Evolutionary conservation across 2,113 vertebrate species (phyloP), one percentile per base, ranked within the genome.

Genomic region (Lophochroa leadbeateri): DNA sequence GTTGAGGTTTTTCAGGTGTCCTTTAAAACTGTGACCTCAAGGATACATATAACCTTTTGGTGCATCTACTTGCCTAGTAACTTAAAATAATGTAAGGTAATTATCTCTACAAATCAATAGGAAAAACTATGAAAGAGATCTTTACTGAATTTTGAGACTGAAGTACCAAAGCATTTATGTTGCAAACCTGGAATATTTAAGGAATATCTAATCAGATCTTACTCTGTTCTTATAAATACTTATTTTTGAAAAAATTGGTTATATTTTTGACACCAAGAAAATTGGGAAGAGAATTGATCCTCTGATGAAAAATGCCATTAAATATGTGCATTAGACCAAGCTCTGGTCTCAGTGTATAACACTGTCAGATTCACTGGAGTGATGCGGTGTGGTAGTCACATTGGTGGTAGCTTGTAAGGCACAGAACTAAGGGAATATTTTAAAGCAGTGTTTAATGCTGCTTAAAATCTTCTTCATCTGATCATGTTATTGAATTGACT

Each of bases 11-110:
- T 70, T 64, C 85, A 80, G 75, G 86, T 94, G 67, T 86, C 69
- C 52, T 96, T 96, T 86, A 79, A 70, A 63, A 72, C 53, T 31
- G 28, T 85, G 75, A 91, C 75, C 88, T 74, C 71, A 76, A 84
- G 58, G 88, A 44, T 58, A 19, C 16, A 3, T 24, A n/a, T 15
- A 95, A 87, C 68, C 39, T 92, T 86, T 77, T 39, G 9, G 35
- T 78, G 2, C 28, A 21, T 53, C 33, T 88, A 20, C 53, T 84
- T 82, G 12, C 6, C 28, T 86, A 43, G 25, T 39, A 77, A 29
- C 12, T 90, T 78, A 47, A 92, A 82, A 75, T 55, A 76, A 61
- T 24, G 7, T 27, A 44, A 53, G 15, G 20, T 27, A 90, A 61
- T 39, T 70, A 55, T 25, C 21, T 28, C 25, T 49, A 27, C 52